phyloP scores from a whole-genome alignment of 2,797 vertebrate genomes.

The Sylvilagus floridanus region DNA sequence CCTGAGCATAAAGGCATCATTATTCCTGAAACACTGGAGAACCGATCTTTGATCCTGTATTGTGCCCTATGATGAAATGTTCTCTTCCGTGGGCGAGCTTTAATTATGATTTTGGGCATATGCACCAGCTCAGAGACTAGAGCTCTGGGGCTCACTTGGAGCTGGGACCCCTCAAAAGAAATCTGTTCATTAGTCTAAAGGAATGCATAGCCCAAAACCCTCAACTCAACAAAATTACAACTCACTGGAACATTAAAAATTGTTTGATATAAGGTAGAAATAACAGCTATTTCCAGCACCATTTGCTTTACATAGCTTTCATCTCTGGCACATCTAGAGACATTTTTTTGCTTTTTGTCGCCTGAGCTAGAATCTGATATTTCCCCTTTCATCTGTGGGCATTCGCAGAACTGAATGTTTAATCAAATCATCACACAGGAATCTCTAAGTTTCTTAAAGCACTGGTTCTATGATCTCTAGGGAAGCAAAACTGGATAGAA shows the following conservation, averaged over 20 bases:
- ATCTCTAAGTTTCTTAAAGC: conserved; percentile 6
- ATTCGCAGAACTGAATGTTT: not conserved
- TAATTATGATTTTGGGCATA: conserved; percentile 37
- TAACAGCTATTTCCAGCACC: conserved; percentile 4
- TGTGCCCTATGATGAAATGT: not conserved
- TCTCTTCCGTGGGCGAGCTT: conserved; percentile 23
- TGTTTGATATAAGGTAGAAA: conserved; percentile 24
- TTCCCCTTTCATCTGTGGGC: not conserved
- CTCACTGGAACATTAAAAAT: conserved; percentile 26
- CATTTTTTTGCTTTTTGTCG: not conserved
- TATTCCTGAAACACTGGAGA: conserved; percentile 53
- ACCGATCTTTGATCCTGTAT: not conserved
- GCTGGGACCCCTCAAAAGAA: conserved; percentile 51
- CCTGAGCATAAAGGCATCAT: conserved; percentile 16
- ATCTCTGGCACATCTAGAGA: not conserved
- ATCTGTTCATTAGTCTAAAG: conserved; percentile 40
- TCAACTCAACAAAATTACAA: conserved; percentile 22
- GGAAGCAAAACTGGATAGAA: not conserved
- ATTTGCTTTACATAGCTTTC: not conserved
- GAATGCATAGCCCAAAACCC: conserved; percentile 44
- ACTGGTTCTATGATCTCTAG: not conserved
- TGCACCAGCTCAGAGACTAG: not conserved
- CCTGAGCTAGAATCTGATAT: conserved; percentile 21
- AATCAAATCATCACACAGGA: conserved; percentile 28
- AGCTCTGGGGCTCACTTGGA: conserved; percentile 19